These are phyloP conservation scores for Clarias fuscus DNA, from an alignment of 2,797 vertebrate species.

Conservation along the genomic window DNA sequence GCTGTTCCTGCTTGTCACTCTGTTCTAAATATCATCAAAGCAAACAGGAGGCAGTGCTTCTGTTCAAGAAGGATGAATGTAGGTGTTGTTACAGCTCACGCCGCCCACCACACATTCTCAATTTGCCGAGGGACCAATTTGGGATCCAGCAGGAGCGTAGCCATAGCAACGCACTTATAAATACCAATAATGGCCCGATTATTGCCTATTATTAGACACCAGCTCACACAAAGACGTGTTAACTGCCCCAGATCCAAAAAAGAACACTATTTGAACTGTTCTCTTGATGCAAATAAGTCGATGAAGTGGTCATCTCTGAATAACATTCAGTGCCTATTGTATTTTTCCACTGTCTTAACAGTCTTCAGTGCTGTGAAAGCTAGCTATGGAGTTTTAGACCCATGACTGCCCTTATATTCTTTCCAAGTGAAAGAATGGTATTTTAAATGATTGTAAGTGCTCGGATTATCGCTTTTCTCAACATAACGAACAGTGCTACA, in stretches of 20 bases:
- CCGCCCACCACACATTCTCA: conserved; percentile 56
- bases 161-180: conserved; percentile 68
- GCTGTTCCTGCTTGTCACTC: conserved; percentile 41
- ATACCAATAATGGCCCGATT: conserved; percentile 67
- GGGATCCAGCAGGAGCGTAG: conserved; percentile 56
- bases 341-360: conserved; percentile 40
- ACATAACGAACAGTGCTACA: conserved; percentile 27
- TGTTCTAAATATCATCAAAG: conserved; percentile 57
- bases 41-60: conserved; percentile 50
- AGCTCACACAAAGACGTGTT: conserved; percentile 54
- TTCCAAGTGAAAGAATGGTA: conserved; percentile 43
- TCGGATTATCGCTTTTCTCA: conserved; percentile 46
- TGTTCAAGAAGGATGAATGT: conserved; percentile 62
- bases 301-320: conserved; percentile 43
- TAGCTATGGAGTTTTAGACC: conserved; percentile 25
- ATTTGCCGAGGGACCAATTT: conserved; percentile 55
- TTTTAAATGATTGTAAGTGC: conserved; percentile 53
- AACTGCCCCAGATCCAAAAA: conserved; percentile 53
- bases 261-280: conserved; percentile 53
- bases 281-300: conserved; percentile 52
- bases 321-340: conserved; percentile 32
- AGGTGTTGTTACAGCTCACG: conserved; percentile 59
- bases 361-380: conserved; percentile 33
- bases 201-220: conserved; percentile 68
- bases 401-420: conserved; percentile 48